Evolutionary conservation across 2,888 invertebrate species (phyloP), one percentile per base, ranked within the genome.

Genomic region (Drosophila bunnanda): DNA sequence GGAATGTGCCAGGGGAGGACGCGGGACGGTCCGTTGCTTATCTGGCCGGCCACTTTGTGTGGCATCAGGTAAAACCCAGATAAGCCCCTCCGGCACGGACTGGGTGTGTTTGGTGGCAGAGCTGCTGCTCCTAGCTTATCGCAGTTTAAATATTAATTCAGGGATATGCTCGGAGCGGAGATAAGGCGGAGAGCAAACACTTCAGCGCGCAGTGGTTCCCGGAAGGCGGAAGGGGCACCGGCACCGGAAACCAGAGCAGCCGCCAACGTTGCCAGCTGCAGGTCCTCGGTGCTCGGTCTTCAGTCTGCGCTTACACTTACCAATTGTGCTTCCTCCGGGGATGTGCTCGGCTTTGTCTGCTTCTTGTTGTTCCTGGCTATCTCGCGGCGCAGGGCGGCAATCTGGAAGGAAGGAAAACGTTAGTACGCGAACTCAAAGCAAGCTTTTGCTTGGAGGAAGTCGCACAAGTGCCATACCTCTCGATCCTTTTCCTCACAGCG

Each of bases 401-500:
- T 93, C 93, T 93, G 89, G 53, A 34, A 72, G 28, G n/a, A 25
- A 7, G 8, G 13, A 32, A 17, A 17, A 32, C 30, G 30, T 32
- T 13, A 7, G 20, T 15, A 36, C 20, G 12, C 4, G 32, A 17
- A 13, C 20, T 30, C 12, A 44, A 32, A 20, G 12, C 6, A 2
- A 6, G 7, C 15, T n/a, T 8, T 10, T 38, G 30, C 17, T 32
- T 30, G 5, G 12, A 20, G 5, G 32, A 78, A 77, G 61, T 48
- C 64, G 20, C 43, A 70, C 56, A 78, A 78, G 75, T 75, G 80
- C 61, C 44, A 93, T 82, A 95, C 95, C 94, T 95, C 95, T 70
- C 93, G 92, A 91, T 95, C 94, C 88, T 95, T 94, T 53, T 92
- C 93, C 46, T 91, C 92, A 89, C 94, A 95, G 86, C 93, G 93